These are phyloP conservation scores for Melanocharis versteri DNA, from an alignment of 2,113 vertebrate genomes.

Conservation along the genomic window DNA sequence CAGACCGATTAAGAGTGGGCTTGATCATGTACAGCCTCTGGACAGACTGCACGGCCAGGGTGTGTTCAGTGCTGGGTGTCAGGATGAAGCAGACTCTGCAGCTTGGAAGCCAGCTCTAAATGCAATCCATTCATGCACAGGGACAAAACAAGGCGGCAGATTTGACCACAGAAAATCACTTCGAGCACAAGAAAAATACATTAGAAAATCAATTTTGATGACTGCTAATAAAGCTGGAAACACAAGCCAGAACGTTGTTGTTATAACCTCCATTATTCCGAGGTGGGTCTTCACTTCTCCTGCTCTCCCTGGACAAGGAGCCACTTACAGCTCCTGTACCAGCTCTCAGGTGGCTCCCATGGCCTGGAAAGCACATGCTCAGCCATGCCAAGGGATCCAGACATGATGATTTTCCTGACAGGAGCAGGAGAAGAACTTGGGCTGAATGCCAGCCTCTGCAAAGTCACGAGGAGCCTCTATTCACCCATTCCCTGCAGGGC, in stretches of 20 bases:
- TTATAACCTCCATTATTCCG: not conserved
- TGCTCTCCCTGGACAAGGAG: not conserved
- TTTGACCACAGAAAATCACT: not conserved
- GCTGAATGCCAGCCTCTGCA: not conserved
- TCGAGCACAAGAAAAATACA: not conserved
- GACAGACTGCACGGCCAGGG: not conserved
- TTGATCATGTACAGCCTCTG: not conserved
- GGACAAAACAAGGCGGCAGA: not conserved
- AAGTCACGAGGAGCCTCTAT: not conserved
- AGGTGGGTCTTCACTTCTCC: not conserved
- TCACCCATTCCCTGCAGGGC: not conserved
- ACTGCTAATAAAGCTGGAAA: not conserved
- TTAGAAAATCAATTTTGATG: not conserved
- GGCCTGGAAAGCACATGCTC: fast-evolving
- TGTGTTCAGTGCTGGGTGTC: fast-evolving
- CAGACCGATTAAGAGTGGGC: not conserved
- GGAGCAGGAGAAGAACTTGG: not conserved
- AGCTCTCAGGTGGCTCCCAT: fast-evolving
- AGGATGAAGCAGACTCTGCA: not conserved
- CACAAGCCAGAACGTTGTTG: not conserved
- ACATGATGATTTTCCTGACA: fast-evolving
- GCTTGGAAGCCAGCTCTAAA: not conserved
- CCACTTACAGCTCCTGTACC: not conserved
- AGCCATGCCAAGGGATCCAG: not conserved
- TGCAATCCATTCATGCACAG: not conserved